These are phyloP conservation scores for Dorcus hopei DNA, from an alignment of 2,888 invertebrate genomes.

Conservation along the genomic window DNA sequence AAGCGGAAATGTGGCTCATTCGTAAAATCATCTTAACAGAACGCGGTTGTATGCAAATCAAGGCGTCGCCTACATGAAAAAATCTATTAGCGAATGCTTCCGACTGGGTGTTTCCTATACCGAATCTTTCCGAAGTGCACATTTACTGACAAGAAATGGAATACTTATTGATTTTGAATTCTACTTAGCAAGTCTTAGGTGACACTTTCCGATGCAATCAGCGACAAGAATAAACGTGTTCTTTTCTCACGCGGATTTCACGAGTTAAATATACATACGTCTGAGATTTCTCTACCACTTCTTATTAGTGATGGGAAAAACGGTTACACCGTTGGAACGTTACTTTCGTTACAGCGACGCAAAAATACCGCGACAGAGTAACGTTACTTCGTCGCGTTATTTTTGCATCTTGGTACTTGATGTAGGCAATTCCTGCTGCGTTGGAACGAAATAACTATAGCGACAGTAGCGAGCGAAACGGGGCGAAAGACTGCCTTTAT, in stretches of 20 bases:
- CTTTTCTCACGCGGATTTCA: conserved; percentile 14
- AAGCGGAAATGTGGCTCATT: conserved; percentile 21
- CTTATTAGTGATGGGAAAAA: too few relatives aligned
- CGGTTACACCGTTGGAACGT: too few relatives aligned
- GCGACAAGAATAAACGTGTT: conserved; percentile 21
- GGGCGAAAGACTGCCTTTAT: too few relatives aligned
- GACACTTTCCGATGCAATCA: conserved; percentile 41
- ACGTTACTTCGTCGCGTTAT: too few relatives aligned
- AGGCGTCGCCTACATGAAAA: conserved; percentile 42
- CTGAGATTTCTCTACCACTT: not conserved
- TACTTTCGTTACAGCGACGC: too few relatives aligned
- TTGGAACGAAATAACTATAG: too few relatives aligned
- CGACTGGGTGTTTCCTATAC: conserved; percentile 37
- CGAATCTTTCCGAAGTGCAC: conserved; percentile 41
- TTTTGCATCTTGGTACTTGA: too few relatives aligned
- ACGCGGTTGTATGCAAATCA: conserved; percentile 43
- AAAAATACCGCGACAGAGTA: too few relatives aligned
- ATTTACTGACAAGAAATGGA: conserved; percentile 46
- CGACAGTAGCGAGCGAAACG: too few relatives aligned
- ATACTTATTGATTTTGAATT: conserved; percentile 51
- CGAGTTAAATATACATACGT: not conserved
- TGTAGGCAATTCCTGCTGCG: too few relatives aligned
- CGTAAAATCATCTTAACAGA: conserved; percentile 35
- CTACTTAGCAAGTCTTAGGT: conserved; percentile 49
- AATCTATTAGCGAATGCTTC: conserved; percentile 45